Evolutionary conservation across 2,888 invertebrate species (phyloP), one percentile per base, ranked within the genome.

Genomic region (Meliscaeva auricollis): DNA sequence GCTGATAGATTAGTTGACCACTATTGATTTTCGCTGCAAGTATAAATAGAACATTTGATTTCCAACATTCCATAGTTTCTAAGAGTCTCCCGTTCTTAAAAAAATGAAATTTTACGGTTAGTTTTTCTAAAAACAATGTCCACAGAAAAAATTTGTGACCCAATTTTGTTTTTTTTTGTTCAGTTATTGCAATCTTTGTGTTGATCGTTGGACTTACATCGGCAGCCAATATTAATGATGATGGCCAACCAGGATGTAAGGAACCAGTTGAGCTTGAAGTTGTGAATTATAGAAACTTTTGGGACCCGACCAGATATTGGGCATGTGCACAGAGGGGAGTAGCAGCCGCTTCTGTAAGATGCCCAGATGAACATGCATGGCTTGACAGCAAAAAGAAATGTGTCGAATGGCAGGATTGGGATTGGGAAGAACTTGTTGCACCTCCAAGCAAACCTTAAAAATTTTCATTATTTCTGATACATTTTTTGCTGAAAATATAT

Each of bases 221-320:
- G 9, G 75, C 64, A 17, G 64, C 1, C 15, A 41, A 62, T 3
- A 56, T 76, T 20, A 58, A 82, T 20, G 88, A 87, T 48, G 83
- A 89, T 80, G 90, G 91, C 0, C 89, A 89, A 60, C 91, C 90
- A 0, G 89, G 87, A 6, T 90, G 90, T 77, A 88, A 88, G 58
- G 88, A 89, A 3, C 74, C 87, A 26, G 81, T 82, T 20, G 91
- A 90, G 68, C 17, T 90, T 3, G 70, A 88, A 26, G 88, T 88
- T 44, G 70, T 48, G 0, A 56, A 89, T 20, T 91, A 87, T 58
- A 88, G 91, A 4, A 88, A 90, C 54, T 87, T 78, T 35, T 91
- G 90, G 90, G 91, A 90, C 78, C 81, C 91, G 8, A 89, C 89
- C 0, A 69, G 87, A 9, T 90, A 87, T 73, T 90, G 90, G 91